These are phyloP conservation scores for Apotomis capreana DNA, from an alignment of 2,888 invertebrate genomes.

Conservation along the genomic window DNA sequence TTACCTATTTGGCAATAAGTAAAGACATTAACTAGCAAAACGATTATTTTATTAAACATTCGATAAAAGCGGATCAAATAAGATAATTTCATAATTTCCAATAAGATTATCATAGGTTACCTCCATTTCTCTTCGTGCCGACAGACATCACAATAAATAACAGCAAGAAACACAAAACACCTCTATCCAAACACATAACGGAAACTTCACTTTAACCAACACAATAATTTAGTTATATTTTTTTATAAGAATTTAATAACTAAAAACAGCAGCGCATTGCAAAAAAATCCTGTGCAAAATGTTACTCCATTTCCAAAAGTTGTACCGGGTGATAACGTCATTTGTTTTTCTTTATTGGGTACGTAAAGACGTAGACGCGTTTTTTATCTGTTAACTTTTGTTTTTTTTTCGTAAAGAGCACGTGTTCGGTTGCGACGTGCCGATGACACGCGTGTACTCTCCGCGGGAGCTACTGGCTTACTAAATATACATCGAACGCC, in stretches of 20 bases:
- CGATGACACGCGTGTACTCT: conserved; percentile 41
- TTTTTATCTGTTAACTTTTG: not conserved
- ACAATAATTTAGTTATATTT: conserved; percentile 34
- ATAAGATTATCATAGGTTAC: conserved; percentile 49
- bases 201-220: conserved; percentile 43
- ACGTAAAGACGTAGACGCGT: not conserved
- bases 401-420: conserved; percentile 27
- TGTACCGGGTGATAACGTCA: not conserved
- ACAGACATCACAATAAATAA: conserved; percentile 57
- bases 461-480: conserved; percentile 43
- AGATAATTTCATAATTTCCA: not conserved
- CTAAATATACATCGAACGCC: conserved; percentile 54
- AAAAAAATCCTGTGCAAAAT: conserved; percentile 17
- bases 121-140: conserved; percentile 69
- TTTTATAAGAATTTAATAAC: not conserved
- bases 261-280: conserved; percentile 23
- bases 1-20: no score
- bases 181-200: conserved; percentile 69
- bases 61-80: not conserved
- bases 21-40: no score
- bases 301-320: conserved; percentile 16
- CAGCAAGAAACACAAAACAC: conserved; percentile 60
- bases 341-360: not conserved
- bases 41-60: no score
- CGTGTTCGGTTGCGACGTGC: conserved; percentile 35